These are phyloP conservation scores for Phortica magna DNA, from an alignment of 2,888 invertebrate genomes.

Conservation along the genomic window DNA sequence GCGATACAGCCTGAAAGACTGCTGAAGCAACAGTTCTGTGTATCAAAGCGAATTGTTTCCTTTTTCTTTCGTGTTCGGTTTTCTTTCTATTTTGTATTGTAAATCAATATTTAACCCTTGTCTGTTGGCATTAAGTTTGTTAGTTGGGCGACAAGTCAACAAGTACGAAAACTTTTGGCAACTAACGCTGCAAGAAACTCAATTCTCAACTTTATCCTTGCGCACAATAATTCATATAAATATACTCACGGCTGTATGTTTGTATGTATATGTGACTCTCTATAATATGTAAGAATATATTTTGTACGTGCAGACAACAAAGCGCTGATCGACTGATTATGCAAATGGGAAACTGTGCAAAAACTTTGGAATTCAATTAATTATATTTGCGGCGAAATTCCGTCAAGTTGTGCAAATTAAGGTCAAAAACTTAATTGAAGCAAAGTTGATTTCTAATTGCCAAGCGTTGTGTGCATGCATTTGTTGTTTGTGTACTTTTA, in stretches of 20 bases:
- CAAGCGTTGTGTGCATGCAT: no score
- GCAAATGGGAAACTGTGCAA: not conserved
- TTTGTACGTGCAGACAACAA: not conserved
- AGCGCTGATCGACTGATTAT: not conserved
- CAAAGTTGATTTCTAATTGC: no score
- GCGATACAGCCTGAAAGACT: not conserved
- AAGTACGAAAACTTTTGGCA: constrained; percentile 10
- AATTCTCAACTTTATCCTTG: not conserved
- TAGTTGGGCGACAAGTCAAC: constrained; percentile 11
- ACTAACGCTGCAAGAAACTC: not conserved
- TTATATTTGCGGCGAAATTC: not conserved
- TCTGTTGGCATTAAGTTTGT: constrained; percentile 15
- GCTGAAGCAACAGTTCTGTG: constrained; percentile 12
- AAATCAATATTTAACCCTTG: constrained; percentile 28
- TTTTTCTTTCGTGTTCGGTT: constrained; percentile 1
- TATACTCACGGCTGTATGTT: no score
- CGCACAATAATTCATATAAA: no score
- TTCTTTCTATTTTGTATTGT: not conserved
- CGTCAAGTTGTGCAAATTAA: not conserved
- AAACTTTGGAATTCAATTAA: constrained; percentile 3
- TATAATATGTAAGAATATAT: no score
- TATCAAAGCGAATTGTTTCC: not conserved
- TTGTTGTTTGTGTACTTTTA: no score
- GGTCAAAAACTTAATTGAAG: not conserved
- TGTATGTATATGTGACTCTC: no score